These are phyloP conservation scores for Ridgeia piscesae DNA, from an alignment of 1,140 invertebrate species.

Conservation along the genomic window DNA sequence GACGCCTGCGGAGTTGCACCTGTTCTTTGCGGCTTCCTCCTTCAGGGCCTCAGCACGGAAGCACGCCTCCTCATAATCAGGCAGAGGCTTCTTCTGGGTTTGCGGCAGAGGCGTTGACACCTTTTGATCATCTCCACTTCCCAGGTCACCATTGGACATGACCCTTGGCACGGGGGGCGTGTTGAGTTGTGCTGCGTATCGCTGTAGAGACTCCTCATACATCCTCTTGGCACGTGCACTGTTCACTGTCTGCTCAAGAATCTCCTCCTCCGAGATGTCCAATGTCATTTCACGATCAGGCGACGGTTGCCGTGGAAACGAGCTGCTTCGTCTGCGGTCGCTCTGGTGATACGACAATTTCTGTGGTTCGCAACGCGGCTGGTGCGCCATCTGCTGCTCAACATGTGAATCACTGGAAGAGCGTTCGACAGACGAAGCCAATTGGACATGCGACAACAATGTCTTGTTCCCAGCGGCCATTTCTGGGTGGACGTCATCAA, in stretches of 20 bases:
- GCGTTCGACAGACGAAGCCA: neutral
- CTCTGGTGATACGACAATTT: neutral
- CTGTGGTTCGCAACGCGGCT: neutral
- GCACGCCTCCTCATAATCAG: neutral
- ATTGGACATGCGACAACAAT: neutral
- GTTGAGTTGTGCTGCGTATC: conserved; percentile 40
- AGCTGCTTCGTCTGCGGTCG: neutral
- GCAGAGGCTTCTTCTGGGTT: neutral
- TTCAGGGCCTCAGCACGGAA: neutral
- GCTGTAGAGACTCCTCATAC: conserved; percentile 57
- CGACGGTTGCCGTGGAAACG: neutral
- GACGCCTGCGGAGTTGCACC: neutral
- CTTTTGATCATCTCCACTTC: conserved; percentile 27
- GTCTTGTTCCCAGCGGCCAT: neutral
- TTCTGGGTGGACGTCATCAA: conserved; percentile 28
- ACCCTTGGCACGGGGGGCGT: neutral
- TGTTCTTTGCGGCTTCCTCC: neutral
- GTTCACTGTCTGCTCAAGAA: conserved; percentile 49
- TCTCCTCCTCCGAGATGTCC: conserved; percentile 40
- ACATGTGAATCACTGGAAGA: neutral
- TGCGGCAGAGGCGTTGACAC: neutral
- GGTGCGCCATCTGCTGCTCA: neutral
- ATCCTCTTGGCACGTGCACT: conserved; percentile 54
- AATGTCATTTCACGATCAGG: neutral
- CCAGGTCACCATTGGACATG: neutral